phyloP scores from a whole-genome alignment of 2,797 vertebrate genomes.

The Brachyalestes nurse region DNA sequence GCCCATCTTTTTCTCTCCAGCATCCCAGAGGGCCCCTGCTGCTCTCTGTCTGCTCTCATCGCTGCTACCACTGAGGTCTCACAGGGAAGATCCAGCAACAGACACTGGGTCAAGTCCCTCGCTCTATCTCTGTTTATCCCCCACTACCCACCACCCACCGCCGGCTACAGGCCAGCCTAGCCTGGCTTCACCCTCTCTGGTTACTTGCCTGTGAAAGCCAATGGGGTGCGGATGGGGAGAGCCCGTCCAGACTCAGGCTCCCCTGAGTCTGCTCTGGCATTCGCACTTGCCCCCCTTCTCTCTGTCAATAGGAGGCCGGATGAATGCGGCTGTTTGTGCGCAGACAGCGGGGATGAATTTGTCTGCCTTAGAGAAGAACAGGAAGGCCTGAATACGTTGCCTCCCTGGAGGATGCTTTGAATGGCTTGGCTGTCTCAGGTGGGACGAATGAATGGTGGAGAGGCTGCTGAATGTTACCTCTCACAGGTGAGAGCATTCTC shows the following conservation, averaged over 20 bases:
- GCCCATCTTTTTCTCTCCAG: conserved; percentile 34
- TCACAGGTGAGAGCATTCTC: conserved; percentile 72
- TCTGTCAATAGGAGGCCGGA: conserved; percentile 75
- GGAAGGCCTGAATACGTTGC: conserved; percentile 69
- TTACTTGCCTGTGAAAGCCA: conserved; percentile 78
- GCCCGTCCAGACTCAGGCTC: conserved; percentile 78
- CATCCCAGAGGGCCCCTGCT: conserved; percentile 67
- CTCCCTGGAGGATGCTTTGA: conserved; percentile 53
- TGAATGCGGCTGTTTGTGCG: conserved; percentile 81
- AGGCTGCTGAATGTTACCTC: conserved; percentile 72
- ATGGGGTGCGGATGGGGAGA: conserved; percentile 74
- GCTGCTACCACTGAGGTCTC: conserved; percentile 69
- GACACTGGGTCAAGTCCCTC: conserved; percentile 68
- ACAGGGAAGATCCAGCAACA: conserved; percentile 63
- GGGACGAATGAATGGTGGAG: conserved; percentile 47
- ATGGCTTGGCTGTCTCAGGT: conserved; percentile 55
- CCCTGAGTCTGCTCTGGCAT: conserved; percentile 76
- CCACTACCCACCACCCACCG: conserved; percentile 47
- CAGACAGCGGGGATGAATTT: conserved; percentile 82
- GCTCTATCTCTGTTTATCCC: conserved; percentile 27
- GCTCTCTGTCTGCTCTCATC: conserved; percentile 70
- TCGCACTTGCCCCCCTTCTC: conserved; percentile 72
- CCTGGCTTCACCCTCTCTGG: conserved; percentile 74
- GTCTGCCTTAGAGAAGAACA: conserved; percentile 74
- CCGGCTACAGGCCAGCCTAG: conserved; percentile 69